Evolutionary conservation across 2,888 invertebrate species (phyloP).

Genomic region (Oscheius sp.): DNA sequence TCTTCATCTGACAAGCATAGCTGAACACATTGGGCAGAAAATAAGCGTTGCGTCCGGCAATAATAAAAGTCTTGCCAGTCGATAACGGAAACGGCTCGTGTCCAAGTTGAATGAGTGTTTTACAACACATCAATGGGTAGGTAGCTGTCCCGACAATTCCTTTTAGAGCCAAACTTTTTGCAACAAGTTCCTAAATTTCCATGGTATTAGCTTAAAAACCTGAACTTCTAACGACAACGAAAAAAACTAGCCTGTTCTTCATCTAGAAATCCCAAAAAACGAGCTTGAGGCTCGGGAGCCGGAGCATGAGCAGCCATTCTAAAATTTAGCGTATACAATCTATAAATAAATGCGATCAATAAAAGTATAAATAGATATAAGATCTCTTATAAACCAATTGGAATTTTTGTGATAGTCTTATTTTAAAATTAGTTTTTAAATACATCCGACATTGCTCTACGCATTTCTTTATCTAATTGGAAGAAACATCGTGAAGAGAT

Average conservation of each 20-base stretch:
- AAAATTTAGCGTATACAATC: neutral
- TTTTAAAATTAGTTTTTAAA: slow-evolving; percentile 12
- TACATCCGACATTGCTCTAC: slow-evolving; percentile 39
- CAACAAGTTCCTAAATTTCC: slow-evolving; percentile 55
- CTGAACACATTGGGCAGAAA: slow-evolving; percentile 71
- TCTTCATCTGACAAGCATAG: slow-evolving; percentile 63
- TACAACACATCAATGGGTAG: slow-evolving; percentile 64
- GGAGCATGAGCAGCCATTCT: slow-evolving; percentile 24
- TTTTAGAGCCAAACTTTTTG: slow-evolving; percentile 52
- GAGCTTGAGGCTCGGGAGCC: slow-evolving; percentile 22
- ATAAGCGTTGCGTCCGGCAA: slow-evolving; percentile 69
- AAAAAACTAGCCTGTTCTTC: slow-evolving; percentile 37
- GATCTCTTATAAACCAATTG: neutral
- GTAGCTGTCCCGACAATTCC: slow-evolving; percentile 52
- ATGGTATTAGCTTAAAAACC: neutral
- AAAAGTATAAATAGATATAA: slow-evolving; percentile 25
- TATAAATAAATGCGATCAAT: neutral
- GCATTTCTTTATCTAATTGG: slow-evolving; percentile 56
- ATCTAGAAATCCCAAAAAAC: slow-evolving; percentile 37
- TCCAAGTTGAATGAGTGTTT: slow-evolving; percentile 67
- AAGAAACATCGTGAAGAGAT: slow-evolving; percentile 51
- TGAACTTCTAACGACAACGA: too few relatives aligned
- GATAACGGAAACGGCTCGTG: slow-evolving; percentile 72
- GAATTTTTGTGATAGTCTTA: neutral
- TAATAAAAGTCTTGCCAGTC: slow-evolving; percentile 62